Percentiles rank a stretch among this genome's conserved stretches.
Conservation (phyloP, 1,140 invertebrate genomes). For the Acromyrmex charruanus region DNA sequence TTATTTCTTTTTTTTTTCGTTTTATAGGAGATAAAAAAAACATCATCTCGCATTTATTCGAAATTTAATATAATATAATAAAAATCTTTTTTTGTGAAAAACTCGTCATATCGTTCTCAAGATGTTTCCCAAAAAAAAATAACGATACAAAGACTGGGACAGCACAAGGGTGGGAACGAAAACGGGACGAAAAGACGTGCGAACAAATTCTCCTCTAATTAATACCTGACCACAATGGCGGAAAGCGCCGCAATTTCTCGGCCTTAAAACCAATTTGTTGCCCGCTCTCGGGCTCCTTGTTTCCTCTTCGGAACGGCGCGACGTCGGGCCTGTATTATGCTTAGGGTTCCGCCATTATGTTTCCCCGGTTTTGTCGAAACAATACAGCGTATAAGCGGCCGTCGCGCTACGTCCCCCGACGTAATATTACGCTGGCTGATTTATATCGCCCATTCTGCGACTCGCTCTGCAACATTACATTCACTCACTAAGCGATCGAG, state of each 20-base stretch:
- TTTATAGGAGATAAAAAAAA: not conserved
- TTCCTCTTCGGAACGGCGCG: not conserved
- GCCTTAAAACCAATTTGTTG: slow-evolving; percentile 59
- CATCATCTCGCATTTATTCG: not conserved
- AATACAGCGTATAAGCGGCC: slow-evolving; percentile 64
- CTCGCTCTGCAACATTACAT: slow-evolving; percentile 31
- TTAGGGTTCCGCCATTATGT: slow-evolving; percentile 67
- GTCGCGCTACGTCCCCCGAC: slow-evolving; percentile 47
- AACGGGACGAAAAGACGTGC: slow-evolving; percentile 40
- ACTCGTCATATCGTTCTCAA: not conserved
- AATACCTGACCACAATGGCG: slow-evolving; percentile 56
- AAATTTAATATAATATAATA: not conserved
- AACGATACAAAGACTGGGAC: not conserved
- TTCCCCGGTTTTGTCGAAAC: slow-evolving; percentile 73
- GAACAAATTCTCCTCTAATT: slow-evolving; percentile 60
- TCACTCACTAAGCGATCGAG: slow-evolving; percentile 51
- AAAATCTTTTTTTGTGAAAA: not conserved
- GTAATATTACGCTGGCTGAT: slow-evolving; percentile 74
- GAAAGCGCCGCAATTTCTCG: slow-evolving; percentile 28
- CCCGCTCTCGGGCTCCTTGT: slow-evolving; percentile 38
- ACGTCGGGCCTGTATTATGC: slow-evolving; percentile 26
- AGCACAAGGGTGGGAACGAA: not conserved
- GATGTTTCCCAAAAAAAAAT: slow-evolving; percentile 20
- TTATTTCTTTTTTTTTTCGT: not conserved
- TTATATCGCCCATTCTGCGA: slow-evolving; percentile 69